Percentiles rank a stretch among this genome's conserved stretches.
phyloP scores from a whole-genome alignment of 2,888 invertebrate genomes.

The Eulithis testata region DNA sequence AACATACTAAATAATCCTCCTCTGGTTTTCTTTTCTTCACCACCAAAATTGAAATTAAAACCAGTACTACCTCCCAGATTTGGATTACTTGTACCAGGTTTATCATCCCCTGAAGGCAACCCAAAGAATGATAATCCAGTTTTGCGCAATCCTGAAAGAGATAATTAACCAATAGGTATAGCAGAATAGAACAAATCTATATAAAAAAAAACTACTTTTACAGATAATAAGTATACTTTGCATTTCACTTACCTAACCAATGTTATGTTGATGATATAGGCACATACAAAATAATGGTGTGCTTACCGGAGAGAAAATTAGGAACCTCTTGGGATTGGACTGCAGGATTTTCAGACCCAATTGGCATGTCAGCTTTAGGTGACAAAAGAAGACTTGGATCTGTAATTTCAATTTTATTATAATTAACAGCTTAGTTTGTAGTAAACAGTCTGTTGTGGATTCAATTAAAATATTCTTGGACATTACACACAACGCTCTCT shows the following conservation, averaged over 20 bases:
- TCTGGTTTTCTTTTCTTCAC: slow-evolving; percentile 66
- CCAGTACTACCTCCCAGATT: slow-evolving; percentile 49
- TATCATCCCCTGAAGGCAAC: slow-evolving; percentile 45
- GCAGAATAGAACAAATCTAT: neutral
- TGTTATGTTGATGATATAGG: neutral
- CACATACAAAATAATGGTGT: neutral
- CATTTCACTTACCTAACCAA: neutral
- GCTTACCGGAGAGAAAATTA: slow-evolving; percentile 69
- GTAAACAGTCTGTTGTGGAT: too few relatives aligned
- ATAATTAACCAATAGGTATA: neutral
- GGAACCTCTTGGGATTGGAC: slow-evolving; percentile 66
- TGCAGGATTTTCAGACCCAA: slow-evolving; percentile 51
- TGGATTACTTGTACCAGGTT: slow-evolving; percentile 50
- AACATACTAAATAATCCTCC: slow-evolving; percentile 75
- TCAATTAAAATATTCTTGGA: too few relatives aligned
- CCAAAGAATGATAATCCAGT: slow-evolving; percentile 71
- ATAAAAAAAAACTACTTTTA: too few relatives aligned
- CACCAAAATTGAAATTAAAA: slow-evolving; percentile 73
- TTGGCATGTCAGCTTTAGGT: slow-evolving; percentile 67
- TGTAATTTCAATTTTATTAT: slow-evolving; percentile 35
- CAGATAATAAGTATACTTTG: too few relatives aligned
- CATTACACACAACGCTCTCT: too few relatives aligned
- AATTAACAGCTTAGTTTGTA: too few relatives aligned
- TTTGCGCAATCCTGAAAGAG: slow-evolving; percentile 64
- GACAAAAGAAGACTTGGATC: slow-evolving; percentile 73